Conservation (phyloP, 2,888 invertebrate genomes). For the Dynastes hyllus region DNA sequence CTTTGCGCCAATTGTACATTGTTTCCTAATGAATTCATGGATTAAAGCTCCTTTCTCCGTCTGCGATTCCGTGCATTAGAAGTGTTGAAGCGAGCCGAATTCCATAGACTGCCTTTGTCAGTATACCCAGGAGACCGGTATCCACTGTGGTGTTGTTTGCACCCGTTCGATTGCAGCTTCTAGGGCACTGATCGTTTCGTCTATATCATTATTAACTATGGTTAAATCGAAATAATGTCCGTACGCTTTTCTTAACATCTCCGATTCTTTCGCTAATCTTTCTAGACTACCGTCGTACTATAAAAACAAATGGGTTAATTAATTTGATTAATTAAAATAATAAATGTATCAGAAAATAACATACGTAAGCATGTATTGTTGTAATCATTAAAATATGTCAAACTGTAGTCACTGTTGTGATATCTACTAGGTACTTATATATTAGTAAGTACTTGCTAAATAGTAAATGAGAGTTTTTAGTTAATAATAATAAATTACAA, state of each 20-base stretch:
- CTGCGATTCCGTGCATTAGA: conserved; percentile 53
- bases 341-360: background rate
- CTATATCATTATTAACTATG: conserved; percentile 99
- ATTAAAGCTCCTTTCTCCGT: conserved; percentile 40
- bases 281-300: conserved; percentile 99
- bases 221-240: conserved; percentile 99
- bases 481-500: no score
- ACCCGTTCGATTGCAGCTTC: conserved; percentile 94
- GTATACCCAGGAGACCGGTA: conserved; percentile 98
- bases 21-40: conserved; percentile 41
- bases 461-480: no score
- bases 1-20: conserved; percentile 48
- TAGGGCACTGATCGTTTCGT: conserved; percentile 95
- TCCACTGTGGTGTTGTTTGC: conserved; percentile 95
- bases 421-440: no score
- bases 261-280: conserved; percentile 95
- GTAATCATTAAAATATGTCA: no score
- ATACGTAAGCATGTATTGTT: no score
- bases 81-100: conserved; percentile 57
- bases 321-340: background rate
- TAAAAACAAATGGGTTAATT: conserved; percentile 66
- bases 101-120: conserved; percentile 77
- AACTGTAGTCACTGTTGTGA: no score
- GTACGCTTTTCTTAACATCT: conserved; percentile 96
- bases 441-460: no score